These are phyloP conservation scores for Perca schrenkii DNA, from an alignment of 2,113 vertebrate species.

Conservation along the genomic window DNA sequence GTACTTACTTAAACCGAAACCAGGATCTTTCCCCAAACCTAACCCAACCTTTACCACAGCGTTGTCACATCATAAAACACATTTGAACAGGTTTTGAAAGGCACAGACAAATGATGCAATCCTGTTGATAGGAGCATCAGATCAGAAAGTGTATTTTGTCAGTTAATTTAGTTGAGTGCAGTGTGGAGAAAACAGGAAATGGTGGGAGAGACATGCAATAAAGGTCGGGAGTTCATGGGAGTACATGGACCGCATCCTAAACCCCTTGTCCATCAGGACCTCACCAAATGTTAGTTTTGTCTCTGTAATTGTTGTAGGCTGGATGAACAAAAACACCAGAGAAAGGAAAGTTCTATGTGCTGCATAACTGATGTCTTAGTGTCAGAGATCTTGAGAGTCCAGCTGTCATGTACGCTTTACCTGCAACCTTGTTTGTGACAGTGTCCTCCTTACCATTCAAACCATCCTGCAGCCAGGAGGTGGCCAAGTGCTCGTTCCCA, in stretches of 20 bases:
- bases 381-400: neutral
- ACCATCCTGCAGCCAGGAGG: slow-evolving; percentile 27
- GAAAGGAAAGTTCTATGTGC: neutral
- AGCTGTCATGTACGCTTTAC: slow-evolving; percentile 26
- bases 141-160: neutral
- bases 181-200: neutral
- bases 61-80: neutral
- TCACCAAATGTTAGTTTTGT: neutral
- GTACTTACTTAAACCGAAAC: too few relatives aligned
- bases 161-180: neutral
- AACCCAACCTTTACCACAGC: neutral
- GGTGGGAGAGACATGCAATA: neutral
- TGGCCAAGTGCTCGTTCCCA: slow-evolving; percentile 36
- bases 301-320: too few relatives aligned
- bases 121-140: neutral
- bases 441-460: slow-evolving; percentile 40
- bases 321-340: neutral
- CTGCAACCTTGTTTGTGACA: slow-evolving; percentile 31
- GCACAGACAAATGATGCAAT: neutral
- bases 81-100: neutral
- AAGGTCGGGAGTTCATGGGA: neutral
- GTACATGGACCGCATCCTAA: neutral
- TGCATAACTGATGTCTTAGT: slow-evolving; percentile 10
- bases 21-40: neutral
- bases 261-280: neutral